Evolutionary conservation across 2,113 vertebrate species (phyloP).

Genomic region (Saccopteryx bilineata): DNA sequence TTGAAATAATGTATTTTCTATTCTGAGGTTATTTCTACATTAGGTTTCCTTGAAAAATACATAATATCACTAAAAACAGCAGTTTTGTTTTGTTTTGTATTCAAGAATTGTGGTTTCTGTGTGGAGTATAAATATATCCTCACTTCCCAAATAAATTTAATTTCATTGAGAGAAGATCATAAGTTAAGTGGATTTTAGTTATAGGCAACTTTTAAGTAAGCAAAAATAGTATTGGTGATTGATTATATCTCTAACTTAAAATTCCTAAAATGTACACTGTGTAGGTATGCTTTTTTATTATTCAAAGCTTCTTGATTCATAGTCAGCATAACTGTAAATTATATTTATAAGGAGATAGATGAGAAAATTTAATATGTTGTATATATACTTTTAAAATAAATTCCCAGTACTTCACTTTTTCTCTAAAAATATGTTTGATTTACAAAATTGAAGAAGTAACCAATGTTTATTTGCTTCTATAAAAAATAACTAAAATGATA

Average conservation of each 20-base stretch:
- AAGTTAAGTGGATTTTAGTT: not conserved
- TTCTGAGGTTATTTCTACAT: not conserved
- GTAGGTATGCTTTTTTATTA: not conserved
- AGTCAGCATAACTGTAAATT: not conserved
- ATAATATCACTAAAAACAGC: not conserved
- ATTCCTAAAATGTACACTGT: not conserved
- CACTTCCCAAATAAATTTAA: not conserved
- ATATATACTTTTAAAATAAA: constrained; percentile 43
- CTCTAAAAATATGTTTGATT: constrained; percentile 12
- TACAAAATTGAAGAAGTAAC: constrained; percentile 41
- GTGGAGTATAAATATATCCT: not conserved
- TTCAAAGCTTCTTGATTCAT: not conserved
- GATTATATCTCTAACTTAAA: not conserved
- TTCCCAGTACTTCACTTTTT: not conserved
- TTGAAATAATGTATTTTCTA: constrained; percentile 1
- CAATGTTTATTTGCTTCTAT: constrained; percentile 50
- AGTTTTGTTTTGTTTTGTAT: not conserved
- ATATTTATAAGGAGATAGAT: not conserved
- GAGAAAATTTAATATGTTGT: not conserved
- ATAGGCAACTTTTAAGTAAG: not conserved
- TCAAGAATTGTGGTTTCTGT: not conserved
- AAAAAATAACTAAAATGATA: constrained; percentile 64
- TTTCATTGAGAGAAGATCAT: not conserved
- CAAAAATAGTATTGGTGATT: not conserved
- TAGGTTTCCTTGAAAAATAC: not conserved